Conservation (phyloP, 2,888 invertebrate species). For the Caenorhabditis auriculariae region DNA sequence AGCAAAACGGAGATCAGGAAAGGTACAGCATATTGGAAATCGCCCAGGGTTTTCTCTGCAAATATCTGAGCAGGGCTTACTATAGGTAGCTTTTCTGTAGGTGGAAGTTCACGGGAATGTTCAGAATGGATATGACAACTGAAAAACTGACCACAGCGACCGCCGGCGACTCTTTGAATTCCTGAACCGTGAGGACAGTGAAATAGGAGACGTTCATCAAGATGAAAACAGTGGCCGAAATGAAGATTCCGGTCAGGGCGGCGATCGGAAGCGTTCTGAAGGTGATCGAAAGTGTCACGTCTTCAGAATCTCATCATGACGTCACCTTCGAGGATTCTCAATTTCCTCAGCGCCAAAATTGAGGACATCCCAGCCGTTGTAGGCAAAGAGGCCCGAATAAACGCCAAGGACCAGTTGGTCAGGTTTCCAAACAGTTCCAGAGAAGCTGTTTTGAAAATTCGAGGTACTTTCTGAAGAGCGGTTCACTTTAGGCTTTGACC, state of each 20-base stretch:
- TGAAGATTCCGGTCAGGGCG: conserved; percentile 47
- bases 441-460: conserved; percentile 41
- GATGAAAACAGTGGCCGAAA: conserved; percentile 72
- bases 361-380: conserved; percentile 61
- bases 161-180: conserved; percentile 79
- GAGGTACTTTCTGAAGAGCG: conserved; percentile 20
- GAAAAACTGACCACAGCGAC: conserved; percentile 81
- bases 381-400: conserved; percentile 52
- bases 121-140: neutral
- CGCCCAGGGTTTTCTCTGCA: conserved; percentile 45
- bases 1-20: conserved; percentile 54
- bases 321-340: conserved; percentile 51
- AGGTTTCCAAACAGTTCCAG: conserved; percentile 39
- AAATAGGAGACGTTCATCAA: conserved; percentile 88
- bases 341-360: conserved; percentile 58
- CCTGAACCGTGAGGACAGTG: conserved; percentile 78
- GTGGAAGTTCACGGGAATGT: no score
- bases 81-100: no score
- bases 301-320: neutral
- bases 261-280: conserved; percentile 54
- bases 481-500: no score
- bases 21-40: conserved; percentile 50
- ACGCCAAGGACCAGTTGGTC: conserved; percentile 49
- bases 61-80: conserved; percentile 31
- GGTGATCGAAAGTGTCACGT: neutral